Conservation (phyloP, 2,888 invertebrate genomes). For the Anthophora plumipes region DNA sequence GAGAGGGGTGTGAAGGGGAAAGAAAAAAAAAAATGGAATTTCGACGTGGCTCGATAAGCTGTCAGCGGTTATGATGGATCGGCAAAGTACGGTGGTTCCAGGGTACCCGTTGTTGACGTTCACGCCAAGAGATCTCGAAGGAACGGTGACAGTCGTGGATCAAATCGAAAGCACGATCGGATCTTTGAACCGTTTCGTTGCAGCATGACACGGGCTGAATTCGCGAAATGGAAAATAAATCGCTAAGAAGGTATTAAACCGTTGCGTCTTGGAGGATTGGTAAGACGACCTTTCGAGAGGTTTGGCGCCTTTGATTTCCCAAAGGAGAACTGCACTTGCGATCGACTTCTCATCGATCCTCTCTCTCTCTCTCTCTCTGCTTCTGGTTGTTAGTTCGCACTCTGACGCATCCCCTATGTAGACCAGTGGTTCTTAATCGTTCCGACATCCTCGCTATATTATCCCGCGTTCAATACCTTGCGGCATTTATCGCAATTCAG, state of each 20-base stretch:
- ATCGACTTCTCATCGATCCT: constrained; percentile 46
- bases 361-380: background rate
- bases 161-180: background rate
- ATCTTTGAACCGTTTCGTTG: too few species aligned
- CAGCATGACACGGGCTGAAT: too few species aligned
- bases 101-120: constrained; percentile 22
- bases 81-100: background rate
- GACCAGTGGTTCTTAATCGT: constrained; percentile 47
- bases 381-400: background rate
- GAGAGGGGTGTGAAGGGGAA: background rate
- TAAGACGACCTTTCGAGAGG: constrained; percentile 34
- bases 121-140: constrained; percentile 12
- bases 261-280: background rate
- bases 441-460: background rate
- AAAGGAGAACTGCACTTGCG: constrained; percentile 22
- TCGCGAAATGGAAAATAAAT: background rate
- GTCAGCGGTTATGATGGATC: constrained; percentile 42
- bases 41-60: constrained; percentile 47
- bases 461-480: background rate
- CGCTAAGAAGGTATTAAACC: background rate
- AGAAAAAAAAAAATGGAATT: constrained; percentile 30
- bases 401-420: constrained; percentile 5
- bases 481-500: constrained; percentile 12
- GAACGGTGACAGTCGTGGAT: constrained; percentile 17
- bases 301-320: constrained; percentile 57